A percentile compares a stretch with the other conserved stretches of the same genome.
These are phyloP conservation scores for Diabrotica undecimpunctata DNA, from an alignment of 1,140 invertebrate genomes.

Conservation along the genomic window DNA sequence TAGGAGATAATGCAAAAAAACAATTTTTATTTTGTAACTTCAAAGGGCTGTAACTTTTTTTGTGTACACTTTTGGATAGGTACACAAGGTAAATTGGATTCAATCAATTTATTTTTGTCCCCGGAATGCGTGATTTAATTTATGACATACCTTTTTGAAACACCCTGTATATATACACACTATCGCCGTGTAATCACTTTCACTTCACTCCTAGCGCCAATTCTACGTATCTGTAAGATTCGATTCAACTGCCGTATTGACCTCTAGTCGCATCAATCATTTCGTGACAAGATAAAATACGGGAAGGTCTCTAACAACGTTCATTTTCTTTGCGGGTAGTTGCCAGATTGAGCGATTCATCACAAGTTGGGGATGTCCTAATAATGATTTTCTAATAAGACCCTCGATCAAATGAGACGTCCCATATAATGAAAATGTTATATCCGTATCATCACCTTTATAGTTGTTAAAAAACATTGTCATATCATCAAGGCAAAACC, in stretches of 20 bases:
- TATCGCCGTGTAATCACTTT: too few relatives aligned
- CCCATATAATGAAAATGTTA: constrained; percentile 1
- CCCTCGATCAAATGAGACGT: constrained; percentile 11
- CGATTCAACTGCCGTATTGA: constrained; percentile 12
- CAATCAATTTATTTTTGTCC: too few relatives aligned
- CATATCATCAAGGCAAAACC: too few relatives aligned
- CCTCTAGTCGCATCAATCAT: constrained; percentile 14
- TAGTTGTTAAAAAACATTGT: too few relatives aligned
- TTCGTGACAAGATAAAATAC: constrained; percentile 22
- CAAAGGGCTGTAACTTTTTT: too few relatives aligned
- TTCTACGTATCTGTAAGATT: constrained; percentile 15
- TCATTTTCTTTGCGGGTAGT: constrained; percentile 10
- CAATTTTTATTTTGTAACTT: too few relatives aligned
- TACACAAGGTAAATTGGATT: too few relatives aligned
- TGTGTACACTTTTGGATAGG: too few relatives aligned
- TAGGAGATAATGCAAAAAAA: too few relatives aligned
- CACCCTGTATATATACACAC: too few relatives aligned
- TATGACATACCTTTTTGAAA: too few relatives aligned
- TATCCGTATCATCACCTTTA: background rate
- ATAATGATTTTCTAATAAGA: constrained; percentile 13
- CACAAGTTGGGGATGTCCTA: constrained; percentile 3
- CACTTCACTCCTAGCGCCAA: background rate
- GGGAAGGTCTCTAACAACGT: constrained; percentile 1
- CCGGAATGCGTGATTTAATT: too few relatives aligned
- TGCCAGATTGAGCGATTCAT: constrained; percentile 16